These are phyloP conservation scores for Rhombomys opimus DNA, from an alignment of 2,113 vertebrate genomes.

Conservation along the genomic window DNA sequence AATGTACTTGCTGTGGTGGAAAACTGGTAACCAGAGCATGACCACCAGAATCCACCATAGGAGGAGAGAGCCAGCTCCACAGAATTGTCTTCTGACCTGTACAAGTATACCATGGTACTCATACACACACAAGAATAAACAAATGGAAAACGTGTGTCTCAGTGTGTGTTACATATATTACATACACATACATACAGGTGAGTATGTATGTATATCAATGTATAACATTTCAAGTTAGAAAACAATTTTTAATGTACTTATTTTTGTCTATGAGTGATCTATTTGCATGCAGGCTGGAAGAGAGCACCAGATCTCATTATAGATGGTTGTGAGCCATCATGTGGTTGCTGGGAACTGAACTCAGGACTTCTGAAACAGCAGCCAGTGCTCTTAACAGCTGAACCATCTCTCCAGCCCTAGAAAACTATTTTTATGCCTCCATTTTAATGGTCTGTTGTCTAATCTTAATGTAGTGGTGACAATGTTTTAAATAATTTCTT, in stretches of 20 bases:
- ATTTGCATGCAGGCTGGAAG: too few relatives aligned
- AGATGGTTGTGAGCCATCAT: too few relatives aligned
- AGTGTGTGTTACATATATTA: neutral
- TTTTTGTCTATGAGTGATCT: too few relatives aligned
- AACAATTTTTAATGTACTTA: neutral
- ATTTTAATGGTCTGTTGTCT: neutral
- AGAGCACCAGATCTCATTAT: neutral
- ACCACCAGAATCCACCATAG: neutral
- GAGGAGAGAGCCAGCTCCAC: neutral
- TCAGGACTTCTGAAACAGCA: too few relatives aligned
- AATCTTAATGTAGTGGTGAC: neutral
- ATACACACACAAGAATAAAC: too few relatives aligned
- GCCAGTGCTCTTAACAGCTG: too few relatives aligned
- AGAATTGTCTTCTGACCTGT: too few relatives aligned
- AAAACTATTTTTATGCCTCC: neutral
- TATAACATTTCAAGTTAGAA: neutral
- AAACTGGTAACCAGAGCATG: neutral
- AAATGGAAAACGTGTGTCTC: neutral
- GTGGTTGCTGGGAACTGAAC: too few relatives aligned
- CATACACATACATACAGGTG: neutral
- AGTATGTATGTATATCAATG: neutral
- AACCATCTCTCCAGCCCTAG: too few relatives aligned
- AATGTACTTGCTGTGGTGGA: neutral
- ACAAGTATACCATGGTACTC: too few relatives aligned
- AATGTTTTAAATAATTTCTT: neutral